Evolutionary conservation across 2,888 invertebrate genomes (phyloP), one percentile per base, ranked within the genome.

Genomic region (Xanthorhoe designata): DNA sequence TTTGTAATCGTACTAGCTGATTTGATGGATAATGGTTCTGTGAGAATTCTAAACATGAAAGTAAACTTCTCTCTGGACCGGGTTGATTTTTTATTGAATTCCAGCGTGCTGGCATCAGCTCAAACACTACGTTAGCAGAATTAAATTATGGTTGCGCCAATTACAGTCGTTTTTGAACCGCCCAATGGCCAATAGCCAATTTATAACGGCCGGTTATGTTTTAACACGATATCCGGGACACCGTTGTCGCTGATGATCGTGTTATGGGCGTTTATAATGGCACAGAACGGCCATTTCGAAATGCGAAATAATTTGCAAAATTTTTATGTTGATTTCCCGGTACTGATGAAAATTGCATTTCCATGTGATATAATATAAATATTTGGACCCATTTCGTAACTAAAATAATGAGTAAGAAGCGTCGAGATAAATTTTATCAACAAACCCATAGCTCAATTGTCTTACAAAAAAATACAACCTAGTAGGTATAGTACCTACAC

Each of bases 71-170:
- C 68, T 68, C 68, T 45, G 73, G 75, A 74, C 75, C 78, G 79
- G 82, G 79, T 82, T 81, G 79, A 81, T 80, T 87, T 89, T 91
- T 90, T 88, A 90, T 88, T 90, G 86, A 89, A 88, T 88, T 85
- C 80, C 74, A 79, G 79, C 78, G 80, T 76, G 83, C 87, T 90
- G 91, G 90, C 90, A 90, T 86, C 87, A 86, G 88, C 86, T 89
- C 90, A 90, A 91, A 90, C 87, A 89, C 88, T 84, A 85, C 88
- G 91, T 88, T 87, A 86, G 89, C 88, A 79, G 82, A 91, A 90
- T 91, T 88, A 88, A 91, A 89, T 91, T 90, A 90, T 90, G 90
- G 86, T 78, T 80, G 83, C 86, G 84, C 86, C 90, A 91, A 91
- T 91, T 89, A 90, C 88, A 90, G 81, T 80, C 87, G 85, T 89